These are phyloP conservation scores for Pangasius macronema DNA, from an alignment of 2,797 vertebrate species.

Conservation along the genomic window DNA sequence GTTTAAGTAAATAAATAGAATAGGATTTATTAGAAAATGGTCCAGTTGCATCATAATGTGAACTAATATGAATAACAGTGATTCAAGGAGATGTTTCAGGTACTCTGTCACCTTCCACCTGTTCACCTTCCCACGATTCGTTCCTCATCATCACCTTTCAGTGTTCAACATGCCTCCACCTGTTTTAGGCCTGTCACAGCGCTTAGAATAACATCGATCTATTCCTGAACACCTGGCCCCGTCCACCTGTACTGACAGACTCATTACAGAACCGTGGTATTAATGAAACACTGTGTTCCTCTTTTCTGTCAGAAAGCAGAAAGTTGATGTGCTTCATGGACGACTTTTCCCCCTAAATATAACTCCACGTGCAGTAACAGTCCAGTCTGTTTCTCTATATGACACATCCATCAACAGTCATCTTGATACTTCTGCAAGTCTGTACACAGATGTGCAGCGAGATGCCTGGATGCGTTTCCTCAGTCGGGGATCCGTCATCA, in stretches of 20 bases:
- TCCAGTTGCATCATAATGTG: not conserved
- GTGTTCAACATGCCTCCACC: constrained; percentile 42
- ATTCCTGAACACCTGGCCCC: constrained; percentile 47
- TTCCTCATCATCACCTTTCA: constrained; percentile 41
- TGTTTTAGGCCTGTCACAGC: constrained; percentile 28
- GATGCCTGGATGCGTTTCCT: constrained; percentile 9
- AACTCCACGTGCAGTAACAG: not conserved
- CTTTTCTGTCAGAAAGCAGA: constrained; percentile 26
- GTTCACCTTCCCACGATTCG: constrained; percentile 42
- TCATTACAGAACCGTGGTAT: constrained; percentile 13
- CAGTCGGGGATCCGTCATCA: constrained; percentile 45
- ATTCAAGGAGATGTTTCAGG: not conserved
- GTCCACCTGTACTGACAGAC: constrained; percentile 49
- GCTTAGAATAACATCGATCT: constrained; percentile 45
- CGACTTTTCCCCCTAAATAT: not conserved
- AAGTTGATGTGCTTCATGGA: constrained; percentile 1
- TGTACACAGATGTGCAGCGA: constrained; percentile 13
- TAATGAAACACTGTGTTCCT: constrained; percentile 18
- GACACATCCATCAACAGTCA: constrained; percentile 38
- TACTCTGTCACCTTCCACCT: constrained; percentile 23
- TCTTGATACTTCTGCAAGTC: constrained; percentile 14
- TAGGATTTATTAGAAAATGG: not conserved
- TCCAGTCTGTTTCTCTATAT: constrained; percentile 34
- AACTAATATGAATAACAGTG: not conserved
- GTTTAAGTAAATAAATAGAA: not conserved